Base-by-base conservation (phyloP, 2,888 invertebrate genomes). In the Nemapogon koenigi region DNA sequence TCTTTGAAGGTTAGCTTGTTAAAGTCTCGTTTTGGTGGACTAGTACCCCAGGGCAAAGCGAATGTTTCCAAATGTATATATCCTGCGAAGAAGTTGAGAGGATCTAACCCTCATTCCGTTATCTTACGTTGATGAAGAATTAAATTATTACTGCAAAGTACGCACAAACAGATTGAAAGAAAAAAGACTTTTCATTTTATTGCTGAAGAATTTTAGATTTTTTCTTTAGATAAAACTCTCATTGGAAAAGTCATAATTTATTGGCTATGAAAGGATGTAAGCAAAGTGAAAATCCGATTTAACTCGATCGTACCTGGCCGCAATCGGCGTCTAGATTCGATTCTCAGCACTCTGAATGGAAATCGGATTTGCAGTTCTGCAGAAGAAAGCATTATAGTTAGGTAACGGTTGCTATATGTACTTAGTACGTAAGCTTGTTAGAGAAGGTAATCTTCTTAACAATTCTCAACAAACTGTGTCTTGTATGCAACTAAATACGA, bases 321-420 rank as follows among this genome's bases (percentile, higher is more conserved):
- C 70, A 71, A 71, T 71, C 64, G 66, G 46, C 59, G 57, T 54
- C 59, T 59, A 57, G 62, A 69, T 69, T 67, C 70, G 65, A 66
- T 68, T 69, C 62, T 52, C 47, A 50, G 54, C 54, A 55, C 59
- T 60, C 57, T 59, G 57, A 65, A 68, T 68, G 61, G 63, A 62
- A 70, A 71, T 69, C 64, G 64, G 58, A 69, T 73, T 72, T 66
- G 54, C 62, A 63, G 60, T 61, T 64, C 59, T 61, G 62, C 62
- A 52, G 53, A 57, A 60, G 58, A 61, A 58, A 63, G 66, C 65
- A 64, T 63, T 70, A 62, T 57, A 27, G n/a, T 27, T 27, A 4
- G n/a, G n/a, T n/a, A n/a, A n/a, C n/a, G n/a, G n/a, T n/a, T n/a
- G n/a, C n/a, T n/a, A n/a, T n/a, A n/a, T n/a, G n/a, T n/a, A n/a